These are phyloP conservation scores for Otolemur garnettii DNA, from an alignment of 2,113 vertebrate species.

Conservation along the genomic window DNA sequence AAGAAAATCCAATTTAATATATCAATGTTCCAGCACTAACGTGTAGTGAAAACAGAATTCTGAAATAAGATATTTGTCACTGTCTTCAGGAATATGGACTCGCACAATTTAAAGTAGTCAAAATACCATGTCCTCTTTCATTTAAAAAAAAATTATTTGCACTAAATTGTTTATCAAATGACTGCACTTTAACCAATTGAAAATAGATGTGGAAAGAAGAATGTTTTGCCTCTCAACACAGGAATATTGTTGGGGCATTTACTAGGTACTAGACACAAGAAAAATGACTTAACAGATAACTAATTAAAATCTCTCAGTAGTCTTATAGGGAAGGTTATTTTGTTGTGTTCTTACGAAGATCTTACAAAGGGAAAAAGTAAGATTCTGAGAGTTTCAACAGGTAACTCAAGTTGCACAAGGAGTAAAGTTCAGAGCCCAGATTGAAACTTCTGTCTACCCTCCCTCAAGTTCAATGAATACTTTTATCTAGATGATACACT, in stretches of 20 bases:
- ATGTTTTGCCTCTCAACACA: neutral
- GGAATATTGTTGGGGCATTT: constrained; percentile 17
- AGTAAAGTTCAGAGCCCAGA: neutral
- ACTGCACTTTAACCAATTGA: neutral
- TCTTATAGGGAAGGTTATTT: neutral
- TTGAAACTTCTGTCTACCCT: neutral
- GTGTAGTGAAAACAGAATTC: constrained; percentile 65
- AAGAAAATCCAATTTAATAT: constrained; percentile 76
- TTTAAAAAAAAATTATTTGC: neutral
- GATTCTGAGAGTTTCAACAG: neutral
- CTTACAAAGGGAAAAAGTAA: neutral
- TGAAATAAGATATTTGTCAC: constrained; percentile 65
- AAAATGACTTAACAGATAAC: neutral
- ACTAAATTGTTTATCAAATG: constrained; percentile 52
- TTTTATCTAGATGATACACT: neutral
- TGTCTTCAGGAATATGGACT: constrained; percentile 41
- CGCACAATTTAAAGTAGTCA: constrained; percentile 40
- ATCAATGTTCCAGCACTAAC: constrained; percentile 68
- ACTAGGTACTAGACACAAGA: neutral
- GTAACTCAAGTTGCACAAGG: neutral
- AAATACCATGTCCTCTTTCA: constrained; percentile 43
- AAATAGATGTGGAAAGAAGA: neutral
- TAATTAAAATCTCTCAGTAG: constrained; percentile 28
- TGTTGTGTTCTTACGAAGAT: neutral
- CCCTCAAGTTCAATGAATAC: neutral